Base-by-base conservation (phyloP, 1,140 invertebrate species). In the Kradibia gibbosae region DNA sequence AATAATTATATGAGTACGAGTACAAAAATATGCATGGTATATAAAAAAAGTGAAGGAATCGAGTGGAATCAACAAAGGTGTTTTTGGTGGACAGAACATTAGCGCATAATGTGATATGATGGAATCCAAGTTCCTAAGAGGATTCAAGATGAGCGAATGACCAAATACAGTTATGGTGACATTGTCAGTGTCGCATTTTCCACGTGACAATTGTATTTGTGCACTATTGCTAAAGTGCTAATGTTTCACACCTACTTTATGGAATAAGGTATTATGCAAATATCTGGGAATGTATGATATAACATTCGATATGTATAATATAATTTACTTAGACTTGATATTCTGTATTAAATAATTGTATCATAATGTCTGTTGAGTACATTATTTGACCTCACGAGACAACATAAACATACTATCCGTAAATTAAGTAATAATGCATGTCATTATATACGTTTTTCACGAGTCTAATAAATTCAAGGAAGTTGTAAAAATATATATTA, bases 181-280 rank as follows among this genome's bases (percentile, higher is more conserved):
- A 17, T 65, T 17, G 11, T 65, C 15, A 15, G 34, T 36, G 13
- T 55, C 31, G 34, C 22, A 36, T 39, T 71, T n/a, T 75, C 28
- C 34, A 10, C 22, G 42, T 65, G 60, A 77, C 75, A 65, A 77
- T 77, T 60, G 60, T 42, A 77, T 77, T 77, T 77, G 42, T 31
- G 60, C 42, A 67, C 34, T 65, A 60, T 31, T 60, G 50, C 75
- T 34, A 45, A 65, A 65, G 75, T 65, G 39, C 65, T 65, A 77
- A 77, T 77, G 42, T 13, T 50, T 50, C 57, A 60, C 42, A 65
- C 67, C 75, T 42, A 60, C 67, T 77, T 65, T 25, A 28, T 1
- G n/a, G 11, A 0, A 57, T 1, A 0, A 22, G 39, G 45, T 34
- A 28, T 15, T 31, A 42, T 25, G 15, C 7, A 22, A 22, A 15